Conservation (phyloP, 2,113 vertebrate species). For the Gasterosteus nipponicus region DNA sequence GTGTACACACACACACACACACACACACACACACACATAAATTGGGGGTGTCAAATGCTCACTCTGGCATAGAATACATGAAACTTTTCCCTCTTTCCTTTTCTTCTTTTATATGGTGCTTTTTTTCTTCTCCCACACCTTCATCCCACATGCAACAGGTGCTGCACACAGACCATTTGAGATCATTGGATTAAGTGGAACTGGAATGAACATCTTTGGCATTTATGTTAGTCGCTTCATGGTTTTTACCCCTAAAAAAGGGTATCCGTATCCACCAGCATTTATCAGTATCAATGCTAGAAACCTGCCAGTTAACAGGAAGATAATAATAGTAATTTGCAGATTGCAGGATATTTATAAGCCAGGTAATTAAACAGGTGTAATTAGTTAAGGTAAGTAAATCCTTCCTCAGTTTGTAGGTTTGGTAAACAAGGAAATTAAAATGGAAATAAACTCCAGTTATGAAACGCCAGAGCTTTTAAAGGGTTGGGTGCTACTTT, state of each 20-base stretch:
- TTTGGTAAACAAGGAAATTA: neutral
- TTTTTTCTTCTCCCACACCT: neutral
- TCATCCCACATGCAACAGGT: neutral
- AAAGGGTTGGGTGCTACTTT: too few species aligned
- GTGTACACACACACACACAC: slow-evolving; percentile 17
- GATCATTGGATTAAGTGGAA: neutral
- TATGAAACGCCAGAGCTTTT: neutral
- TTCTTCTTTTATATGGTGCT: slow-evolving; percentile 19
- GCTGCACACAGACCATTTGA: neutral
- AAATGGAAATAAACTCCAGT: neutral
- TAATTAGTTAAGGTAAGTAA: slow-evolving; percentile 5
- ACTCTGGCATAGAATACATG: slow-evolving; percentile 55
- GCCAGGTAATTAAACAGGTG: neutral
- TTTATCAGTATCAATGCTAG: neutral
- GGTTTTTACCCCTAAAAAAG: slow-evolving; percentile 14
- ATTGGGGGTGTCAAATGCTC: slow-evolving; percentile 62
- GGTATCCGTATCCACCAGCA: neutral
- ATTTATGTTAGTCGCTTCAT: neutral
- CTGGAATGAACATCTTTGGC: neutral
- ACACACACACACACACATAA: slow-evolving; percentile 16
- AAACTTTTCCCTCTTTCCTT: slow-evolving; percentile 32
- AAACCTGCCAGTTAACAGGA: neutral
- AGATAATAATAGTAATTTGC: slow-evolving; percentile 16
- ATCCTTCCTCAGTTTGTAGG: neutral
- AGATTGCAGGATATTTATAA: slow-evolving; percentile 10